Evolutionary conservation across 1,140 invertebrate genomes (phyloP).

Genomic region (Magallana ariakensis): DNA sequence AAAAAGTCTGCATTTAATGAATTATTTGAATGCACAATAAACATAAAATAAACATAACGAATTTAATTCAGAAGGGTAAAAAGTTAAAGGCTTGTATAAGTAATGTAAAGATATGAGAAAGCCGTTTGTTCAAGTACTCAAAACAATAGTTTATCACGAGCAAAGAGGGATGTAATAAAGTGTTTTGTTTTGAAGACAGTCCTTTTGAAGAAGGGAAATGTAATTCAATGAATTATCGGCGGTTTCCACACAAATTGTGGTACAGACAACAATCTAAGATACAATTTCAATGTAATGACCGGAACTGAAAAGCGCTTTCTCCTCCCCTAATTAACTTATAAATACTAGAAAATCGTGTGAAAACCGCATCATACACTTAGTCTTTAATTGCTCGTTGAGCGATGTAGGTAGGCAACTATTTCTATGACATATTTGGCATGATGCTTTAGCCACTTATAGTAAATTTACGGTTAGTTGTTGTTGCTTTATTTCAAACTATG

Average conservation of each 20-base stretch:
- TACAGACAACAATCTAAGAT: constrained; percentile 28
- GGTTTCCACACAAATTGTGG: constrained; percentile 33
- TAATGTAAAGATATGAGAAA: no score
- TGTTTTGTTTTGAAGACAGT: constrained; percentile 24
- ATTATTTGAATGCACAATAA: no score
- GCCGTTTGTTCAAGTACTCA: no score
- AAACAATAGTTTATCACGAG: neutral
- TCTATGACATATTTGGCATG: constrained; percentile 5
- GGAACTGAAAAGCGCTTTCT: constrained; percentile 4
- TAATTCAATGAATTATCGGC: neutral
- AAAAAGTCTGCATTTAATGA: no score
- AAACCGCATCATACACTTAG: constrained; percentile 2
- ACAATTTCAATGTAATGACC: constrained; percentile 34
- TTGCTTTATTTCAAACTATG: neutral
- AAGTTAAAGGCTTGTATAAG: no score
- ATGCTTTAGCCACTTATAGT: neutral
- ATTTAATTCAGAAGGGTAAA: no score
- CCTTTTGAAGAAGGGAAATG: constrained; percentile 25
- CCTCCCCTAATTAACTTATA: constrained; percentile 36
- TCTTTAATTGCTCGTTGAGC: constrained; percentile 19
- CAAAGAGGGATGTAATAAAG: neutral
- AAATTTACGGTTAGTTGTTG: neutral
- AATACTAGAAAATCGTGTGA: constrained; percentile 36
- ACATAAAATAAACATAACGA: no score
- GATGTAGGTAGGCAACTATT: constrained; percentile 28